Percentiles rank a stretch among this genome's conserved stretches.
These are phyloP conservation scores for Allolobophora icterica DNA, from an alignment of 2,888 invertebrate genomes.

Conservation along the genomic window DNA sequence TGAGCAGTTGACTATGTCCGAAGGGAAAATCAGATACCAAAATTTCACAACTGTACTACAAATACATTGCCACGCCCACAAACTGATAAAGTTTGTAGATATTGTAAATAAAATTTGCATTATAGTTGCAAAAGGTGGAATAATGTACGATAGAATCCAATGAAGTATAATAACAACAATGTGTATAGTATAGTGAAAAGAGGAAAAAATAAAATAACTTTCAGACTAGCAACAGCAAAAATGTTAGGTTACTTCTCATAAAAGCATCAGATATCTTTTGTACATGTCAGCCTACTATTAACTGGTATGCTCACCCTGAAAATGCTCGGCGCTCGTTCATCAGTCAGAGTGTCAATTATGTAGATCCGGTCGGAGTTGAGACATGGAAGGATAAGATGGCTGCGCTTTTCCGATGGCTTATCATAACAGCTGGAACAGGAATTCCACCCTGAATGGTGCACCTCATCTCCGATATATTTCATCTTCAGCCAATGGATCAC, in stretches of 20 bases:
- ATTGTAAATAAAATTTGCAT: too few species aligned
- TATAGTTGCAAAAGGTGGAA: too few species aligned
- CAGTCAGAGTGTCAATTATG: constrained; percentile 76
- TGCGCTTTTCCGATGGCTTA: constrained; percentile 70
- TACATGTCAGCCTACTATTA: too few species aligned
- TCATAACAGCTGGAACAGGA: constrained; percentile 89
- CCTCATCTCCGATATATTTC: constrained; percentile 80
- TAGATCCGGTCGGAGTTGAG: constrained; percentile 84
- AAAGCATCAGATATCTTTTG: too few species aligned
- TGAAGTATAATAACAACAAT: too few species aligned
- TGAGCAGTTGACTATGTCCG: too few species aligned
- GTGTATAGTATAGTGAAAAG: too few species aligned
- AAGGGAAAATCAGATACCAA: neutral
- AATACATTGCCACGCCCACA: neutral
- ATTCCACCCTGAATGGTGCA: constrained; percentile 97
- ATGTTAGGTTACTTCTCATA: too few species aligned
- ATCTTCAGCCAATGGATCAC: constrained; percentile 85
- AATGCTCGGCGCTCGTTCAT: constrained; percentile 75
- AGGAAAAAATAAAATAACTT: too few species aligned
- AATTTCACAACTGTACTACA: neutral
- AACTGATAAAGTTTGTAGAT: neutral
- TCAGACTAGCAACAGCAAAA: too few species aligned
- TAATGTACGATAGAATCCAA: too few species aligned
- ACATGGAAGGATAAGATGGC: constrained; percentile 83
- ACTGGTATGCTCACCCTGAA: constrained; percentile 52